Conservation (phyloP, 1,140 invertebrate species). For the Cyrtorhinus lividipennis region DNA sequence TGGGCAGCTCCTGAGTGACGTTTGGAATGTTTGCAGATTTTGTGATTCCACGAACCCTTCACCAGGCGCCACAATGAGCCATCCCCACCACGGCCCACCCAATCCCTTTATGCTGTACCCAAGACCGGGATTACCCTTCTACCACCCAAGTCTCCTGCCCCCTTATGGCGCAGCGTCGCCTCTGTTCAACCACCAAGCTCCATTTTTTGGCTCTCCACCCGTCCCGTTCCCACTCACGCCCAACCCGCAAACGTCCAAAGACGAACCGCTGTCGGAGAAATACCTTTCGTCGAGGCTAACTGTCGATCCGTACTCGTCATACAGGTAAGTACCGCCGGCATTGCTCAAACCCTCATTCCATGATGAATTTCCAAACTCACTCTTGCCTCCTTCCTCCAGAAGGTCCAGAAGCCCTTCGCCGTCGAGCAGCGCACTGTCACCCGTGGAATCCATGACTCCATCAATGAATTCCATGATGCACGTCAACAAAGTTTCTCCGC, state of each 20-base stretch:
- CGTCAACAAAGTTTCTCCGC: slow-evolving; percentile 42
- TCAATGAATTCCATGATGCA: slow-evolving; percentile 27
- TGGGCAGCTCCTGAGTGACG: not conserved
- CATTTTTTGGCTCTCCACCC: slow-evolving; percentile 35
- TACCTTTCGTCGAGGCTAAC: not conserved
- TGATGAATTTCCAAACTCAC: too few species aligned
- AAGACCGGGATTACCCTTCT: slow-evolving; percentile 39
- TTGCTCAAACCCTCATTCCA: not conserved
- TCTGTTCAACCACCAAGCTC: slow-evolving; percentile 35
- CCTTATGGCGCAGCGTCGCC: slow-evolving; percentile 34
- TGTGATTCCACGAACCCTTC: slow-evolving; percentile 44
- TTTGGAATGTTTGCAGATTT: slow-evolving; percentile 39
- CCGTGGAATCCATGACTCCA: slow-evolving; percentile 29
- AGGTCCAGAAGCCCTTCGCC: not conserved
- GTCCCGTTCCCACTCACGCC: slow-evolving; percentile 39
- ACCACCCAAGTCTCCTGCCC: slow-evolving; percentile 43
- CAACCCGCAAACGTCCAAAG: slow-evolving; percentile 25
- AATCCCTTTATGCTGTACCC: slow-evolving; percentile 55
- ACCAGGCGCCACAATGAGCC: slow-evolving; percentile 9
- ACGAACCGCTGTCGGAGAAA: slow-evolving; percentile 11
- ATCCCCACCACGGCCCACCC: slow-evolving; percentile 29
- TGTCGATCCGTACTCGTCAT: not conserved
- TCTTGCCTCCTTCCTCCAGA: not conserved
- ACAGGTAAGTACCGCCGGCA: slow-evolving; percentile 3
- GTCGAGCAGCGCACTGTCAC: slow-evolving; percentile 9